phyloP scores from a whole-genome alignment of 2,797 vertebrate genomes.

The Sorex maritimensis region DNA sequence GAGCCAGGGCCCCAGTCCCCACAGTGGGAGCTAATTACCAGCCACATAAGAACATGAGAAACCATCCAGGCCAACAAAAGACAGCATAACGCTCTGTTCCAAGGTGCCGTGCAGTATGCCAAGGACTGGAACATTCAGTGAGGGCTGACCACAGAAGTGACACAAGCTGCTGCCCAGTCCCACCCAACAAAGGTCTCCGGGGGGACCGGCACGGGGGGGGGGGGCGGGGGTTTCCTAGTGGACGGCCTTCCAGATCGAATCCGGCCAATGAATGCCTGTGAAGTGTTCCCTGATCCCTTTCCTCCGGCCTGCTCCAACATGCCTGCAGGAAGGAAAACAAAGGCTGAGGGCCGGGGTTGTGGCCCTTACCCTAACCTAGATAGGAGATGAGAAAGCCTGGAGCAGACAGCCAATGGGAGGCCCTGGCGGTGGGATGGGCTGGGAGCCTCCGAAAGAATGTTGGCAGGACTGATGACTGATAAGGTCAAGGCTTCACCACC shows the following conservation, averaged over 20 bases:
- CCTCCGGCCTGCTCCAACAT: conserved; percentile 74
- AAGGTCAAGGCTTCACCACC: conserved; percentile 80
- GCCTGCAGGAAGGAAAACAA: conserved; percentile 63
- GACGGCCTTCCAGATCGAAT: background rate
- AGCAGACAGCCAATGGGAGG: conserved; percentile 44
- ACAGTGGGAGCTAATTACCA: no score
- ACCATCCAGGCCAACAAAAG: no score
- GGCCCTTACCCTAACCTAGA: conserved; percentile 68
- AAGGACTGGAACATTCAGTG: no score
- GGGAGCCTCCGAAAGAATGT: conserved; percentile 77
- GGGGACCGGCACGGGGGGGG: no score
- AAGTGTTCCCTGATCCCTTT: conserved; percentile 69
- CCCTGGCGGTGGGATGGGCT: conserved; percentile 71
- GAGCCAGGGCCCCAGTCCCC: background rate
- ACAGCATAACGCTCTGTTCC: no score
- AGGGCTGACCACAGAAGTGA: background rate
- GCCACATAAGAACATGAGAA: no score
- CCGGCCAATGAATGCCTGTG: conserved; percentile 57
- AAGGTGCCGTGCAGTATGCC: no score
- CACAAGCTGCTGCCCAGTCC: background rate
- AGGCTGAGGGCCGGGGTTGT: conserved; percentile 35
- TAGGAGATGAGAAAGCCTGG: conserved; percentile 73
- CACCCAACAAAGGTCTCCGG: background rate
- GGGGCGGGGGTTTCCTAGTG: no score
- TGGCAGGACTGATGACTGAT: conserved; percentile 77